phyloP scores from a whole-genome alignment of 64 coral and sea anemone species.

The Actinia tenebrosa region DNA sequence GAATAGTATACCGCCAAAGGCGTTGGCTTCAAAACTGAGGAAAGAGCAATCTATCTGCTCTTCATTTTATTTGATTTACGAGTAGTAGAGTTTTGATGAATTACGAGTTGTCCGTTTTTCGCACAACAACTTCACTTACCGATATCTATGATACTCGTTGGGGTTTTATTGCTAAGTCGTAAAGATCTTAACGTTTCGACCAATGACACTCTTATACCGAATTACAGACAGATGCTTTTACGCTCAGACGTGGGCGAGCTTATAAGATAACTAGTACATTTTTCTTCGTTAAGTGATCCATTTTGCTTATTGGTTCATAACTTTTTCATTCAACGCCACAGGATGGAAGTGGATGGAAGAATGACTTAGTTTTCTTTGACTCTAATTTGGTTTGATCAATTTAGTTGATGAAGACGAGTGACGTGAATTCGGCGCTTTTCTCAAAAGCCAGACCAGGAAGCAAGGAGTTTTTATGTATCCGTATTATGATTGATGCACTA shows the following conservation, averaged over 20 bases:
- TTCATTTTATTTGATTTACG: neutral
- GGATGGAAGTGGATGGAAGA: no score
- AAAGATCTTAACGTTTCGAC: neutral
- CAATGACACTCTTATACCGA: neutral
- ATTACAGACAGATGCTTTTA: neutral
- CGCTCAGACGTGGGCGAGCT: neutral
- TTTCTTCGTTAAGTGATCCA: neutral
- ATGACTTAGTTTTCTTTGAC: no score
- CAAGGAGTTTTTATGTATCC: no score
- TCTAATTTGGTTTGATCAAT: no score
- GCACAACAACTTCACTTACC: neutral
- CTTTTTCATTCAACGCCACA: neutral
- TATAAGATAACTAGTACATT: neutral
- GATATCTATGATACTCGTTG: neutral
- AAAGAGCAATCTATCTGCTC: neutral
- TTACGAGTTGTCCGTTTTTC: neutral
- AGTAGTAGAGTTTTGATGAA: neutral
- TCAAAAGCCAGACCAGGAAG: no score
- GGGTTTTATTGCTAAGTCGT: neutral
- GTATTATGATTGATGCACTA: no score
- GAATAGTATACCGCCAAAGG: neutral
- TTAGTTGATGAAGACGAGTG: no score
- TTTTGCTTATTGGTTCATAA: neutral
- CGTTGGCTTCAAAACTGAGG: neutral
- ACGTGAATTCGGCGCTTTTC: no score